Conservation (phyloP, 1,140 invertebrate genomes). For the Pomphorhynchus laevis region DNA sequence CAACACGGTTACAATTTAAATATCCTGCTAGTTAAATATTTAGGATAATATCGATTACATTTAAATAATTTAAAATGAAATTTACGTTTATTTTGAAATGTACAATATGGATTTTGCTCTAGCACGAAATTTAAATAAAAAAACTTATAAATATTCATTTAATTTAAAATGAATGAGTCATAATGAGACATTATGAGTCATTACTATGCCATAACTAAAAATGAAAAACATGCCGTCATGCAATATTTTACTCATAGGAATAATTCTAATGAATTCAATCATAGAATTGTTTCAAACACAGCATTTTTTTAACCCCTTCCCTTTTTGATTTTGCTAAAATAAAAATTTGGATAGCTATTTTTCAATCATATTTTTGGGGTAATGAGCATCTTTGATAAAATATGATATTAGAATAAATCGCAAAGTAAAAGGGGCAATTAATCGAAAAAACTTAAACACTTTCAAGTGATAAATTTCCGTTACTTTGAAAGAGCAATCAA, state of each 20-base stretch:
- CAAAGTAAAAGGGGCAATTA: background rate
- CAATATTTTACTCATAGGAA: background rate
- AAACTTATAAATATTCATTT: background rate
- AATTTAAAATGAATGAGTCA: background rate
- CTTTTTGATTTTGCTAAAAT: background rate
- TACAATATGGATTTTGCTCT: background rate
- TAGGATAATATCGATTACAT: background rate
- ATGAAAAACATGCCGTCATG: background rate
- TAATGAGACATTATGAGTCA: background rate
- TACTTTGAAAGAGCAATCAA: background rate
- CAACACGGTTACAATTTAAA: background rate
- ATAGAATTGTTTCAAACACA: background rate
- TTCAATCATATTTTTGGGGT: conserved; percentile 1
- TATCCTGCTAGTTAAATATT: background rate
- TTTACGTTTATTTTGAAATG: background rate
- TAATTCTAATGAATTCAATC: background rate
- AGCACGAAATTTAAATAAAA: background rate
- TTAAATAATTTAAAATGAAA: background rate
- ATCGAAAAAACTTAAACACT: background rate
- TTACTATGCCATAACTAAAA: background rate
- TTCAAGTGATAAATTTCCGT: background rate
- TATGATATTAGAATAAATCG: conserved; percentile 4
- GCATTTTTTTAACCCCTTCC: background rate
- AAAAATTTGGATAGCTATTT: conserved; percentile 1
- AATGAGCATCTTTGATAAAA: background rate